These are phyloP conservation scores for Rhadina sibilatrix DNA, from an alignment of 2,113 vertebrate genomes.

Conservation along the genomic window DNA sequence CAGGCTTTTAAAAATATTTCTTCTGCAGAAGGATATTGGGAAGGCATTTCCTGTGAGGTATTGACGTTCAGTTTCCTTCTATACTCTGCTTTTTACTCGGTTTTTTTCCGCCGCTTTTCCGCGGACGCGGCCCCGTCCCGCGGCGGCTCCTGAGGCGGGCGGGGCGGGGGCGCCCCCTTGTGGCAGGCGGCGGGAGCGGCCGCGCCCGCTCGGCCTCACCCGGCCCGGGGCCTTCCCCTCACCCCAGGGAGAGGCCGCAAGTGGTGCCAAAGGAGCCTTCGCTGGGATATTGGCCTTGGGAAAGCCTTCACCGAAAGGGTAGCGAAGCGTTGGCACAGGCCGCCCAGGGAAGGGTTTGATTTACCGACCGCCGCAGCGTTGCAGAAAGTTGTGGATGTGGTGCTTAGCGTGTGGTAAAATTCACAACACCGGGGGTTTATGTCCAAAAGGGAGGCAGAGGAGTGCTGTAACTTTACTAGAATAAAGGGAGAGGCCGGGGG, in stretches of 20 bases:
- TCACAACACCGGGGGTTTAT: rapidly evolving
- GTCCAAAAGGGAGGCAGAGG: background rate
- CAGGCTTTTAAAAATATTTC: background rate
- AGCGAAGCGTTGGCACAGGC: too few relatives aligned
- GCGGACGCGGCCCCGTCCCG: background rate
- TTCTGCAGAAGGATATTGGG: rapidly evolving
- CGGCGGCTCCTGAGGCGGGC: background rate
- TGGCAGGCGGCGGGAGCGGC: background rate
- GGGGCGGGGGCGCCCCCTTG: background rate
- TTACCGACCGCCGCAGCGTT: background rate
- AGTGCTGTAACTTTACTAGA: rapidly evolving
- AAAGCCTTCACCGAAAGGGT: background rate
- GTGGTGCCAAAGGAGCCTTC: rapidly evolving
- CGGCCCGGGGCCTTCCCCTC: background rate
- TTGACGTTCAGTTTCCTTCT: background rate
- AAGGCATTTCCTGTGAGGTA: background rate
- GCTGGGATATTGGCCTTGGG: rapidly evolving
- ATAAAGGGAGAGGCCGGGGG: background rate
- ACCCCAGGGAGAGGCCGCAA: background rate
- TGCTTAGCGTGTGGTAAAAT: background rate
- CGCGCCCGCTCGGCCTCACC: background rate
- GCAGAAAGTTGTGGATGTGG: too few relatives aligned
- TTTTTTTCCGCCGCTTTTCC: background rate
- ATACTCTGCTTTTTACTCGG: rapidly evolving
- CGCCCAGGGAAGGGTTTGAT: background rate